A percentile compares a stretch with the other conserved stretches of the same genome.
phyloP scores from a whole-genome alignment of 2,113 vertebrate species.

The Genyomyrus donnyi region DNA sequence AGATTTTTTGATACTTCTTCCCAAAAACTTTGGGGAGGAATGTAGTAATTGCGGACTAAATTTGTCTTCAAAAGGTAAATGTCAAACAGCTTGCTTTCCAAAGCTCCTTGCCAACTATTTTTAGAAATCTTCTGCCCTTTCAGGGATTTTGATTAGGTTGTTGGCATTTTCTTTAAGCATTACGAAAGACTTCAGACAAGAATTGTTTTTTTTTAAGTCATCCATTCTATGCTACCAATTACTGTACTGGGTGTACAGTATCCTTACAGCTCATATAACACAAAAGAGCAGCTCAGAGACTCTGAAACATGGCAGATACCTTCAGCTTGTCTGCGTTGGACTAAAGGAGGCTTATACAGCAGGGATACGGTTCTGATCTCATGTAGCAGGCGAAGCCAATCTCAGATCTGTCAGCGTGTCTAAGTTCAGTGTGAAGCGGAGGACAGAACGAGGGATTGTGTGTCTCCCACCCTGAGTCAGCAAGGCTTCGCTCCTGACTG shows the following conservation, averaged over 20 bases:
- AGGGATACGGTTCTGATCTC: background rate
- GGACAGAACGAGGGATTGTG: background rate
- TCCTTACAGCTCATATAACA: background rate
- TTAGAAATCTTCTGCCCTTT: slow-evolving; percentile 34
- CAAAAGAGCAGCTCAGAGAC: background rate
- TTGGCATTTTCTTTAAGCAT: slow-evolving; percentile 40
- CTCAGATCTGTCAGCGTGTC: background rate
- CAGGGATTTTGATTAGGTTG: slow-evolving; percentile 39
- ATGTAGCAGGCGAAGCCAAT: background rate
- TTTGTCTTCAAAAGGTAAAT: slow-evolving; percentile 32
- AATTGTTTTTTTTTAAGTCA: slow-evolving; percentile 24
- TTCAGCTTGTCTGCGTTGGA: background rate
- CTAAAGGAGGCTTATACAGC: background rate
- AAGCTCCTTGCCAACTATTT: slow-evolving; percentile 19
- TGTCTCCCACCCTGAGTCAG: slow-evolving; percentile 6
- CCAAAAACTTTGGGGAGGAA: background rate
- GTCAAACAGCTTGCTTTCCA: slow-evolving; percentile 28
- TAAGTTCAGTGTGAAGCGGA: background rate
- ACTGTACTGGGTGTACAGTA: slow-evolving; percentile 21
- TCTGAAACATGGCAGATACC: background rate
- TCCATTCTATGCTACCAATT: slow-evolving; percentile 32
- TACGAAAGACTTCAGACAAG: slow-evolving; percentile 28
- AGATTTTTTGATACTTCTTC: background rate
- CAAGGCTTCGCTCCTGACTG: slow-evolving; percentile 20
- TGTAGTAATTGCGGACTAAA: slow-evolving; percentile 24